phyloP scores from a whole-genome alignment of 2,888 invertebrate species.

The Diaperis boleti region DNA sequence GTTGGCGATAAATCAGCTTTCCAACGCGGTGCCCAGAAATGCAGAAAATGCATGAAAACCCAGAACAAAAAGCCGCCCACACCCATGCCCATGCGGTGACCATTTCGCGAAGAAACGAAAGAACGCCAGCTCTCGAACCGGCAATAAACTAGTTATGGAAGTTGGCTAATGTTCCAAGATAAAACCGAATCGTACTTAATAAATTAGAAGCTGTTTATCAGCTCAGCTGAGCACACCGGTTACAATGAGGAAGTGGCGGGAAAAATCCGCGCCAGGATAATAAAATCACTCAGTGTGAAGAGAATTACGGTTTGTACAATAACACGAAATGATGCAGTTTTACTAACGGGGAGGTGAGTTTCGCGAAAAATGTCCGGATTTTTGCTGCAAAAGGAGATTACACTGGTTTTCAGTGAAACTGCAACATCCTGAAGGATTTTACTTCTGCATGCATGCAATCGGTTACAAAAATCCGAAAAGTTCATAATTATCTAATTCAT shows the following conservation, averaged over 20 bases:
- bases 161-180: slow-evolving; percentile 45
- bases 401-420: slow-evolving; percentile 13
- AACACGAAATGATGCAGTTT: slow-evolving; percentile 33
- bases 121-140: slow-evolving; percentile 9
- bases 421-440: too few species aligned
- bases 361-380: slow-evolving; percentile 14
- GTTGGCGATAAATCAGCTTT: slow-evolving; percentile 29
- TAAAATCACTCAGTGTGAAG: slow-evolving; percentile 41
- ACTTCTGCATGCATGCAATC: too few species aligned
- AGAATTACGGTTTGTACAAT: slow-evolving; percentile 17
- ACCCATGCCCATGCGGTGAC: background rate
- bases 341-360: slow-evolving; percentile 29
- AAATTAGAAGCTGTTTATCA: slow-evolving; percentile 50
- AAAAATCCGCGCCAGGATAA: slow-evolving; percentile 45
- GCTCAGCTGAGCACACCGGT: slow-evolving; percentile 44
- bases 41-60: slow-evolving; percentile 33
- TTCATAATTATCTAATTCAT: too few species aligned
- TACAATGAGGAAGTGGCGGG: slow-evolving; percentile 48
- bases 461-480: too few species aligned
- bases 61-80: slow-evolving; percentile 12
- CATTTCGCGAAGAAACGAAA: background rate
- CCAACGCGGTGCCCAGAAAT: slow-evolving; percentile 11
- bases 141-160: slow-evolving; percentile 42
- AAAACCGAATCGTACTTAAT: slow-evolving; percentile 51
- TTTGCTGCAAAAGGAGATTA: slow-evolving; percentile 14